A percentile compares a stretch with the other conserved stretches of the same genome.
phyloP scores from a whole-genome alignment of 2,888 invertebrate genomes.

The Pseudococcus viburni region DNA sequence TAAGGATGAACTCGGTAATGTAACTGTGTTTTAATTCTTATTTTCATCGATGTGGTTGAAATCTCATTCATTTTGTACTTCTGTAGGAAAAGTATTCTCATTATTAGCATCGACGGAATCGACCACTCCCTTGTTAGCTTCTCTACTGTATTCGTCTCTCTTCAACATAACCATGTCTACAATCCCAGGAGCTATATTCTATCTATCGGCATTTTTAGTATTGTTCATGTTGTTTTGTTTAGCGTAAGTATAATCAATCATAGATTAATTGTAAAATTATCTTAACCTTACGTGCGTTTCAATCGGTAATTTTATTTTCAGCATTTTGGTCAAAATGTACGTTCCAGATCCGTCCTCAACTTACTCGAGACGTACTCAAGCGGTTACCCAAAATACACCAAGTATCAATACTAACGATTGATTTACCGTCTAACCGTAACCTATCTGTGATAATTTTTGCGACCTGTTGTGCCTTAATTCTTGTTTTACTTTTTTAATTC shows the following conservation, averaged over 20 bases:
- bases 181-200: not conserved
- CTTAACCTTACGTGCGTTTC: not conserved
- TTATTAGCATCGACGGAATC: conserved; percentile 38
- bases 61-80: not conserved
- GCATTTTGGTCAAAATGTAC: conserved; percentile 32
- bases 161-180: not conserved
- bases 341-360: not conserved
- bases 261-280: not conserved
- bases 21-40: not conserved
- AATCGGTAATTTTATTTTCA: not conserved
- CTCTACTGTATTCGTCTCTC: not conserved
- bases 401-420: conserved; percentile 8
- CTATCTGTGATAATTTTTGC: conserved; percentile 35
- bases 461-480: not conserved
- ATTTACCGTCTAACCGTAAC: not conserved
- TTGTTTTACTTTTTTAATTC: not conserved
- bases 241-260: not conserved
- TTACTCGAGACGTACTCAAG: not conserved
- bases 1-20: conserved; percentile 31
- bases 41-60: not conserved
- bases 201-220: not conserved
- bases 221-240: not conserved
- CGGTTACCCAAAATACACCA: not conserved
- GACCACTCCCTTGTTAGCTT: conserved; percentile 8
- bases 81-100: conserved; percentile 39